These are phyloP conservation scores for Sebastes trivittatus DNA, from an alignment of 2,797 vertebrate genomes.

Conservation along the genomic window DNA sequence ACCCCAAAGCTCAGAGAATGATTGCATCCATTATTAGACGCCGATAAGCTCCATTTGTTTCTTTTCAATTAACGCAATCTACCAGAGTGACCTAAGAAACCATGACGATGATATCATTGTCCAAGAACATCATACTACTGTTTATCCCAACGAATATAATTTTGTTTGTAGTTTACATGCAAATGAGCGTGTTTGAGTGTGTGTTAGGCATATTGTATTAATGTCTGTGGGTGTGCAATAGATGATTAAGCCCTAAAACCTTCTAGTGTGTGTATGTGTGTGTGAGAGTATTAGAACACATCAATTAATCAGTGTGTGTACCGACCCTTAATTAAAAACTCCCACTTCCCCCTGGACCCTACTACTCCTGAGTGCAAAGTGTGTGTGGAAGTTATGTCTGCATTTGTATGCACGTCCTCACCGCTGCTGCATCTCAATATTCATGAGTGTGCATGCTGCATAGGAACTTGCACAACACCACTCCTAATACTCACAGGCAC, in stretches of 20 bases:
- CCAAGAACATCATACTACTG: background rate
- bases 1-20: background rate
- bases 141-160: background rate
- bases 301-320: conserved; percentile 65
- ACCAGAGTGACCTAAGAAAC: background rate
- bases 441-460: conserved; percentile 33
- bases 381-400: background rate
- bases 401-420: conserved; percentile 51
- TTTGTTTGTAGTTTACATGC: conserved; percentile 1
- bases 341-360: conserved; percentile 40
- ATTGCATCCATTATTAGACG: background rate
- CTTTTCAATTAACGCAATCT: conserved; percentile 6
- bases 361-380: background rate
- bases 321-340: conserved; percentile 69
- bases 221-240: background rate
- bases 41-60: background rate
- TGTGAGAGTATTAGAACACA: conserved; percentile 33
- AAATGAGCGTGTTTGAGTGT: background rate
- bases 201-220: background rate
- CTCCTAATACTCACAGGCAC: conserved; percentile 5
- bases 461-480: conserved; percentile 15
- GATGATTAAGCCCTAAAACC: conserved; percentile 46
- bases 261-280: background rate
- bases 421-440: conserved; percentile 29
- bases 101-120: background rate